Evolutionary conservation across 2,113 vertebrate species (phyloP).

Genomic region (Caloenas nicobarica): DNA sequence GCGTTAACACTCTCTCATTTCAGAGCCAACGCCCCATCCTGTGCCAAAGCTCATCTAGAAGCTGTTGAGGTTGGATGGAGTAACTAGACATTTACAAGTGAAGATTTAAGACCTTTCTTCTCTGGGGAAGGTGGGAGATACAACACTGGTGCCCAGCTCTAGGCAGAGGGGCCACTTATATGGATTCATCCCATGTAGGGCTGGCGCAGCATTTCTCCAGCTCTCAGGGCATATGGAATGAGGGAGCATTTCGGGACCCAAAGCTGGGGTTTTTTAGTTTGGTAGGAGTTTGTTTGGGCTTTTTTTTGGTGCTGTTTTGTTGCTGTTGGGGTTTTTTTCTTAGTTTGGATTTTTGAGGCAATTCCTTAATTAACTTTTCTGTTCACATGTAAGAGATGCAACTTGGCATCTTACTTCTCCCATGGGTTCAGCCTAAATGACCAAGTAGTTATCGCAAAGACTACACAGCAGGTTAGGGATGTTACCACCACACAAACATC

Average conservation of each 20-base stretch:
- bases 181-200: fast-evolving
- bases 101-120: background rate
- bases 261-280: background rate
- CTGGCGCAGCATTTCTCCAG: background rate
- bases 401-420: background rate
- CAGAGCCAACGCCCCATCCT: too few relatives aligned
- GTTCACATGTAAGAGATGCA: background rate
- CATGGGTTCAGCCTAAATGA: background rate
- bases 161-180: background rate
- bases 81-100: background rate
- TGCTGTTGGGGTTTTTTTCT: background rate
- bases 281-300: background rate
- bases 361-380: background rate
- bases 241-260: background rate
- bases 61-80: background rate
- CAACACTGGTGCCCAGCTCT: background rate
- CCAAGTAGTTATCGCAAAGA: background rate
- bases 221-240: fast-evolving
- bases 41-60: background rate
- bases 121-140: background rate
- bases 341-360: background rate
- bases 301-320: too few relatives aligned
- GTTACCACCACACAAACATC: background rate
- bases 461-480: background rate
- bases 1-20: fast-evolving